Evolutionary conservation across 2,113 vertebrate genomes (phyloP), one percentile per base, ranked within the genome.

Genomic region (Malurus alboscapulatus): DNA sequence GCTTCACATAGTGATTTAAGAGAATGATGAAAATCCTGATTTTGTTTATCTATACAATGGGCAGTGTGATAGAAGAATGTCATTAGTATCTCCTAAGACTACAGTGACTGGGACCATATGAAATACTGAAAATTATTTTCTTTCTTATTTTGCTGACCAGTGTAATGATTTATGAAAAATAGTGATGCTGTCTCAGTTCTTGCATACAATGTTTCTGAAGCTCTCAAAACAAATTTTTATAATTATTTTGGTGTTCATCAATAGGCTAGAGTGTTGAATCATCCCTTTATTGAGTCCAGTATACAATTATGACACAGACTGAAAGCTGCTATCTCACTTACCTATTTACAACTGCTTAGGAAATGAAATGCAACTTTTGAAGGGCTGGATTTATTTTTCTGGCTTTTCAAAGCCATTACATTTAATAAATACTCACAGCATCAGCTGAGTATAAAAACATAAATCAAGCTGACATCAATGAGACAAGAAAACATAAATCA

Each of bases 401-500:
- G 29, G 2, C 4, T n/a, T n/a, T 85, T 66, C 18, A 74, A 20
- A 71, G 21, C 10, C 1, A 2, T 76, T 88, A 21, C 15, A 48
- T 77, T 72, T 77, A 77, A 80, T 65, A 72, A 83, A 69, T 82
- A 65, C 21, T 71, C 34, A 90, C 82, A 82, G 5, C 17, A 65
- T 59, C 30, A 85, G 14, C 18, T 58, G 71, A 72, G 7, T 48
- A 63, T 54, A 71, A 86, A 94, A 84, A 29, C 26, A 82, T 79
- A 79, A 85, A 82, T 68, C 78, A 93, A 65, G 9, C 8, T 93
- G 69, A 78, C 74, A 82, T 55, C 34, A 80, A 25, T 61, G 66
- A 72, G 76, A 87, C 44, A 55, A 19, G 30, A 72, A 87, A 88
- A 72, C 36, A 79, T 82, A 90, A 85, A 85, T 85, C 88, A 92